These are phyloP conservation scores for Leptestheria dahalacensis DNA, from an alignment of 1,140 invertebrate genomes.

Conservation along the genomic window DNA sequence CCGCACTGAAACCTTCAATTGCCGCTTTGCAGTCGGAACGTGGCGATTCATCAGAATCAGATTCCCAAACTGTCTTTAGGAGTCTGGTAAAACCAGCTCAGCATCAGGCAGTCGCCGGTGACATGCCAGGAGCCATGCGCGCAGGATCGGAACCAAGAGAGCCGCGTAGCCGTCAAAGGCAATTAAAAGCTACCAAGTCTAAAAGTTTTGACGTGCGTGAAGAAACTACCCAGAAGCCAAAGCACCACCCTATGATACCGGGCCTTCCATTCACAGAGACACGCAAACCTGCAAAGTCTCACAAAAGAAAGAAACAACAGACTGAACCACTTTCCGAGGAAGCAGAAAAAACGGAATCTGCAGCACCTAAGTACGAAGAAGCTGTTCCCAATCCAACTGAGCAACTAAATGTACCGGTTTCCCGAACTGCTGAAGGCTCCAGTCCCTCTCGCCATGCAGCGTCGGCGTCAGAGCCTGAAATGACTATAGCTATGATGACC, in stretches of 20 bases:
- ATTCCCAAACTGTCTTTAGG: neutral
- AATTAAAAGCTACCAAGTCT: conserved; percentile 6
- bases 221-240: conserved; percentile 1
- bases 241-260: neutral
- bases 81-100: neutral
- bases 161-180: conserved; percentile 7
- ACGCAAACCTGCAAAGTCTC: neutral
- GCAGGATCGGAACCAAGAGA: conserved; percentile 15
- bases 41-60: conserved; percentile 2
- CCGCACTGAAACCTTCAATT: neutral
- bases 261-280: conserved; percentile 1
- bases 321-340: neutral
- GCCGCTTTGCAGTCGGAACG: neutral
- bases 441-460: conserved; percentile 15
- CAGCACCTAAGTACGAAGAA: neutral
- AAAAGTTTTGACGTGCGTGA: conserved; percentile 16
- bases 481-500: conserved; percentile 18
- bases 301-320: conserved; percentile 6
- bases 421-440: neutral
- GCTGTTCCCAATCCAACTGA: neutral
- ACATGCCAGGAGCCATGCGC: neutral
- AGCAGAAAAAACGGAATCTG: neutral
- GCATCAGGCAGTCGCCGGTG: neutral
- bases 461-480: conserved; percentile 16
- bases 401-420: neutral